Conservation (phyloP, 2,888 invertebrate species). For the Cheilosia soror region DNA sequence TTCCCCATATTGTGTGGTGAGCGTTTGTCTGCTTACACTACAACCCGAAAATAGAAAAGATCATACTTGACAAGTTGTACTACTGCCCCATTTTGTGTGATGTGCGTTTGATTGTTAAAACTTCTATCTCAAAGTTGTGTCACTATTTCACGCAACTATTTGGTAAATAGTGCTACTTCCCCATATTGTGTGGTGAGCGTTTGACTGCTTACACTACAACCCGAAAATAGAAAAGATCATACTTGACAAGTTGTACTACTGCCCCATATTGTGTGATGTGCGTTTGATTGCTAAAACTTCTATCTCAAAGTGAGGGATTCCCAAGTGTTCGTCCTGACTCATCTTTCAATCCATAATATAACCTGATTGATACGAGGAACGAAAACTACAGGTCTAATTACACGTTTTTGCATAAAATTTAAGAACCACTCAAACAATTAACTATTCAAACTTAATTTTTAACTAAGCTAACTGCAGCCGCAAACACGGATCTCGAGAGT, state of each 20-base stretch:
- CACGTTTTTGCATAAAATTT: too few relatives aligned
- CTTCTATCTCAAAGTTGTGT: neutral
- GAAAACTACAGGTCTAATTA: too few relatives aligned
- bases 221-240: too few relatives aligned
- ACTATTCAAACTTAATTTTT: too few relatives aligned
- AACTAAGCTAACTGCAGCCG: too few relatives aligned
- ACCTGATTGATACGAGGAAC: too few relatives aligned
- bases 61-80: neutral
- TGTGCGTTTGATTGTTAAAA: neutral
- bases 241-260: neutral
- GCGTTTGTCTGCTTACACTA: neutral
- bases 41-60: neutral
- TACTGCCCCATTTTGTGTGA: neutral
- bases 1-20: neutral
- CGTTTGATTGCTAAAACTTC: neutral
- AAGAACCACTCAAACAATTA: too few relatives aligned
- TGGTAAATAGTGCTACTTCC: neutral
- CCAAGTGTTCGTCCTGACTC: too few relatives aligned
- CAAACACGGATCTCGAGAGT: too few relatives aligned
- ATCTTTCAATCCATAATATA: too few relatives aligned
- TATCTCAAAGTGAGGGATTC: too few relatives aligned
- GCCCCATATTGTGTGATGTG: neutral
- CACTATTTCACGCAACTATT: neutral
- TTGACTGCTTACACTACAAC: neutral
- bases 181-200: neutral